phyloP scores from a whole-genome alignment of 2,888 invertebrate species.

The Digitonthophagus gazella region DNA sequence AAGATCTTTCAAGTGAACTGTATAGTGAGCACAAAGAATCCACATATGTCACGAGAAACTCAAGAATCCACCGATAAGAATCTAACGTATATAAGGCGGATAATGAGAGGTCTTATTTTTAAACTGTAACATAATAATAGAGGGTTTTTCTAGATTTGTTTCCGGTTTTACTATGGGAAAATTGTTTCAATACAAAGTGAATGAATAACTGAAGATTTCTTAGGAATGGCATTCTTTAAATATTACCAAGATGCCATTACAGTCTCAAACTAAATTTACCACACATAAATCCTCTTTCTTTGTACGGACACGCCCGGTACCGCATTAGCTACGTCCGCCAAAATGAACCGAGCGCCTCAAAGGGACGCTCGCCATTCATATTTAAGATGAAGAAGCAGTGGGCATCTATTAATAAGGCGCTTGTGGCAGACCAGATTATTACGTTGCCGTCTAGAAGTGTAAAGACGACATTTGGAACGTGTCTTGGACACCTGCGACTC shows the following conservation, averaged over 20 bases:
- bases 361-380: constrained; percentile 20
- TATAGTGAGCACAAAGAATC: constrained; percentile 23
- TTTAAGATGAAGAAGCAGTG: constrained; percentile 27
- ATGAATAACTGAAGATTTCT: neutral
- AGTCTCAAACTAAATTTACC: neutral
- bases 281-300: neutral
- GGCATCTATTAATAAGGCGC: constrained; percentile 27
- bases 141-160: neutral
- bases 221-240: neutral
- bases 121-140: constrained; percentile 12
- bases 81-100: constrained; percentile 23
- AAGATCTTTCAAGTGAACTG: constrained; percentile 27
- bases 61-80: constrained; percentile 26
- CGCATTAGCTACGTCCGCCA: neutral
- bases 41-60: constrained; percentile 27
- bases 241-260: neutral
- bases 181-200: no score
- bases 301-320: neutral
- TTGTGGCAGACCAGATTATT: constrained; percentile 26
- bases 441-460: constrained; percentile 25
- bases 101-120: constrained; percentile 24
- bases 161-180: no score
- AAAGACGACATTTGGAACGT: constrained; percentile 28
- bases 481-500: constrained; percentile 29
- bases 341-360: constrained; percentile 10